Conservation (phyloP, 2,797 vertebrate genomes). For the Channa striata region DNA sequence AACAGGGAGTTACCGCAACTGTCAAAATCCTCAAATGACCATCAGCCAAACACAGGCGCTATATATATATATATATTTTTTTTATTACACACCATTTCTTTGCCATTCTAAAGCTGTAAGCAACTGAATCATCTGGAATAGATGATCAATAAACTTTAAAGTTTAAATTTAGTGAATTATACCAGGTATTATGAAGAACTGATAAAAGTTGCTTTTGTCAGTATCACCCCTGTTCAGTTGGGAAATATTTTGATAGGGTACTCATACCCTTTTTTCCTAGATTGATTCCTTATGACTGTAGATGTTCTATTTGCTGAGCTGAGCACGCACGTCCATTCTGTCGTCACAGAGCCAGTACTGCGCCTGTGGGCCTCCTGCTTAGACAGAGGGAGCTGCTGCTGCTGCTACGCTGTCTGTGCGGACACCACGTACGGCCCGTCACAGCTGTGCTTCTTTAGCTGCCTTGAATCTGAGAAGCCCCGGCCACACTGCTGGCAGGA, state of each 20-base stretch:
- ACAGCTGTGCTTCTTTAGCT: conserved; percentile 80
- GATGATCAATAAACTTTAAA: not conserved
- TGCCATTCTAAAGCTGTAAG: not conserved
- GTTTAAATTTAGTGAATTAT: not conserved
- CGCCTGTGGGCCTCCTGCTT: not conserved
- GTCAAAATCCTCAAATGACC: not conserved
- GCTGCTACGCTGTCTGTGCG: not conserved
- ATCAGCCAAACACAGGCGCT: not conserved
- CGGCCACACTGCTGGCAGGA: conserved; percentile 71
- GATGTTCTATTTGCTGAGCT: no score
- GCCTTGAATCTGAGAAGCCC: conserved; percentile 74
- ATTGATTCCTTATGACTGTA: no score
- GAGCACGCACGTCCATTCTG: no score
- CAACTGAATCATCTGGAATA: not conserved
- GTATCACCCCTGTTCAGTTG: not conserved
- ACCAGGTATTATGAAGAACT: not conserved
- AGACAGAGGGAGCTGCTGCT: not conserved
- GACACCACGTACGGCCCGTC: conserved; percentile 34
- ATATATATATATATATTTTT: no score
- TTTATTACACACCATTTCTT: conserved; percentile 1
- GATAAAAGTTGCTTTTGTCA: not conserved
- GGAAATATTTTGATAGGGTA: not conserved
- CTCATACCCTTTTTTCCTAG: no score
- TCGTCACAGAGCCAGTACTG: not conserved
- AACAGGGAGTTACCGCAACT: not conserved